Conservation (phyloP, 2,113 vertebrate species). For the Chloroceryle aenea region DNA sequence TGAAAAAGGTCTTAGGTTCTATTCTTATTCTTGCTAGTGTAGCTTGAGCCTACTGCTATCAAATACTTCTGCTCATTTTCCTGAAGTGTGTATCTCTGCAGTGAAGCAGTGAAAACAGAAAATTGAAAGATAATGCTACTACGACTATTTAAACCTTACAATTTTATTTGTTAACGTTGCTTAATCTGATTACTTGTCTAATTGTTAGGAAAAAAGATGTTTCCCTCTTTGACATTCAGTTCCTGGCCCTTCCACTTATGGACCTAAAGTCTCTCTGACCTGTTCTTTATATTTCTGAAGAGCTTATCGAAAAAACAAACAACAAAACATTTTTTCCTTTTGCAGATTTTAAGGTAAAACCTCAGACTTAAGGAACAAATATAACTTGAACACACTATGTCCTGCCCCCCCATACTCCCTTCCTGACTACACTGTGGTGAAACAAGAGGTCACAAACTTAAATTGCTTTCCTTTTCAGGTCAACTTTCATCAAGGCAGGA, state of each 20-base stretch:
- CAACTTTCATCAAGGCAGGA: background rate
- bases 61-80: background rate
- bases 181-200: background rate
- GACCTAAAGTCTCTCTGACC: background rate
- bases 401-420: background rate
- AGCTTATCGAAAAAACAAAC: background rate
- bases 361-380: background rate
- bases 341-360: background rate
- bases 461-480: background rate
- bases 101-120: background rate
- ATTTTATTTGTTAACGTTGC: background rate
- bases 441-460: background rate
- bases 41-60: background rate
- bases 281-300: background rate
- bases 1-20: background rate
- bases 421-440: background rate
- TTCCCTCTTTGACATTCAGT: background rate
- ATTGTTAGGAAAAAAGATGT: background rate
- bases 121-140: background rate
- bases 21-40: background rate
- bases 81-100: background rate
- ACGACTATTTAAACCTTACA: background rate
- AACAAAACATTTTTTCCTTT: background rate
- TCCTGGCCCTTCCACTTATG: background rate
- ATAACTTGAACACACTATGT: background rate